Percentiles rank a stretch among this genome's conserved stretches.
phyloP scores from a whole-genome alignment of 2,888 invertebrate species.

The Trissoscelio sp. region DNA sequence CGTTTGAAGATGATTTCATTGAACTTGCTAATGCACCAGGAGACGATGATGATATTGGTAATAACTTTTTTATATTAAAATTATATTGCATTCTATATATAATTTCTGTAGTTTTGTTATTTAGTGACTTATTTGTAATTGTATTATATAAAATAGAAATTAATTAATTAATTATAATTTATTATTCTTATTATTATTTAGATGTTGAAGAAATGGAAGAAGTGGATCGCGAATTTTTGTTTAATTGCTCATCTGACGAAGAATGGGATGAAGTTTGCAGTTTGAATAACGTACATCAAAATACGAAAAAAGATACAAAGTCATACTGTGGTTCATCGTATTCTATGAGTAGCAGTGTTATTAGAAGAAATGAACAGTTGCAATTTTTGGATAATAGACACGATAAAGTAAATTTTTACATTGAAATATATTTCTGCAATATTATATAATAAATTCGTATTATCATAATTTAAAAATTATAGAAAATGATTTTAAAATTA shows the following conservation, averaged over 20 bases:
- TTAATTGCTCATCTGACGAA: slow-evolving; percentile 78
- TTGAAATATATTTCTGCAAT: slow-evolving; percentile 6
- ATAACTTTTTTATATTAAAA: neutral
- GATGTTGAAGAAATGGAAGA: too few species aligned
- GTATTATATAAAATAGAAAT: too few species aligned
- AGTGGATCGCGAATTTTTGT: too few species aligned
- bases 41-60: slow-evolving; percentile 75
- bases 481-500: too few species aligned
- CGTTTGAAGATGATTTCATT: slow-evolving; percentile 96
- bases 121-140: too few species aligned
- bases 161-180: too few species aligned
- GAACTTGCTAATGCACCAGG: slow-evolving; percentile 89
- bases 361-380: slow-evolving; percentile 92
- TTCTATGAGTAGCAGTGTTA: slow-evolving; percentile 96
- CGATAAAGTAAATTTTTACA: slow-evolving; percentile 86
- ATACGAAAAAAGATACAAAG: slow-evolving; percentile 90
- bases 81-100: neutral
- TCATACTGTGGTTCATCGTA: slow-evolving; percentile 94
- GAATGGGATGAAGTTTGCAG: slow-evolving; percentile 84
- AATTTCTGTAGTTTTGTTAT: too few species aligned
- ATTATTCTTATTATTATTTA: too few species aligned
- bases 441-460: slow-evolving; percentile 9
- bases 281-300: slow-evolving; percentile 82
- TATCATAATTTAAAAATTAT: neutral
- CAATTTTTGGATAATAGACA: slow-evolving; percentile 93